Percentiles rank a stretch among this genome's conserved stretches.
Conservation (phyloP, 1,140 invertebrate genomes). For the Megalopta genalis region DNA sequence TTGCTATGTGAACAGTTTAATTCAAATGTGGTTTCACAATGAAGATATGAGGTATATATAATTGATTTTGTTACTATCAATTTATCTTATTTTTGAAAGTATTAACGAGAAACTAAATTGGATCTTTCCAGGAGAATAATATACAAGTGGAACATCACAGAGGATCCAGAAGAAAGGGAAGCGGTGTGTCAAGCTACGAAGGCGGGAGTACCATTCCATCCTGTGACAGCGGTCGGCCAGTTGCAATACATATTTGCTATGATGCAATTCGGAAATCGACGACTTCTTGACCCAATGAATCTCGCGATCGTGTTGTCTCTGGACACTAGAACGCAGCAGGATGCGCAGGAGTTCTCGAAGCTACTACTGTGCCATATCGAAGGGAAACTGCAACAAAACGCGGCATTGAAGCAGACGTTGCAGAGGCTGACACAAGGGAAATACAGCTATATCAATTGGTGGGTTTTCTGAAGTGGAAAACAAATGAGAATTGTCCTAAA, state of each 20-base stretch:
- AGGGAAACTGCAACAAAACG: conserved; percentile 79
- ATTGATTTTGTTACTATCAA: neutral
- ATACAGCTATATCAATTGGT: conserved; percentile 85
- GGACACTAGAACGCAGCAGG: conserved; percentile 84
- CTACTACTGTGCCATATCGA: conserved; percentile 84
- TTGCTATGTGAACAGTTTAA: conserved; percentile 87
- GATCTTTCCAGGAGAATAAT: conserved; percentile 80
- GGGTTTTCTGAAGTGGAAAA: conserved; percentile 68
- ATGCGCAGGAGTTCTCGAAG: conserved; percentile 89
- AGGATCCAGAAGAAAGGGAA: conserved; percentile 79
- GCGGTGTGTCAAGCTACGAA: conserved; percentile 68
- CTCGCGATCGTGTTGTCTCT: conserved; percentile 84
- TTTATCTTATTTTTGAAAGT: neutral
- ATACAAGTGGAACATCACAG: conserved; percentile 83
- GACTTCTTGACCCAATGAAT: conserved; percentile 83
- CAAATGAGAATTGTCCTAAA: conserved; percentile 67
- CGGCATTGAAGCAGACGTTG: conserved; percentile 80
- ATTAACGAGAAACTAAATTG: conserved; percentile 3
- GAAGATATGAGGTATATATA: conserved; percentile 80
- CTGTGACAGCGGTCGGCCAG: conserved; percentile 81
- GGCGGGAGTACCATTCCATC: conserved; percentile 70
- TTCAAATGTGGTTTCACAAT: conserved; percentile 89
- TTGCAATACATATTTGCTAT: conserved; percentile 86
- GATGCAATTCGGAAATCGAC: conserved; percentile 83
- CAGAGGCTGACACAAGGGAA: conserved; percentile 84